Evolutionary conservation across 2,888 invertebrate genomes (phyloP).

Genomic region (Tryphoninae sp.): DNA sequence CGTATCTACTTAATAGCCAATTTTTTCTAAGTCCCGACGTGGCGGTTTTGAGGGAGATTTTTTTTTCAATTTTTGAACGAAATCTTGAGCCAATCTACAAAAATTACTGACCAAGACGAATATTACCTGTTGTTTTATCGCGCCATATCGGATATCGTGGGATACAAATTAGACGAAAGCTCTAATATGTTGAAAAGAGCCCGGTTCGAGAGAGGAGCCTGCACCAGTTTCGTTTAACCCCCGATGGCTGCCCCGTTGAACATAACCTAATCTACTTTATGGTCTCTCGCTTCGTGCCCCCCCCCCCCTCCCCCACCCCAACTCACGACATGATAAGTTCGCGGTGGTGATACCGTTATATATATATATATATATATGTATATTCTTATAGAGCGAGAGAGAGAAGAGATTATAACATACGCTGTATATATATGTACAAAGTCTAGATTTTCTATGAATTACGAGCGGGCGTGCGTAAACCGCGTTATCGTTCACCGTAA

Average conservation of each 20-base stretch:
- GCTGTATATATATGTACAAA: constrained; percentile 49
- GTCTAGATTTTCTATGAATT: constrained; percentile 74
- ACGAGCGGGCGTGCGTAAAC: constrained; percentile 73
- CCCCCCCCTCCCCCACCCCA: constrained; percentile 51
- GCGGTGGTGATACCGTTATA: constrained; percentile 44
- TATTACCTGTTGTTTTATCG: constrained; percentile 1
- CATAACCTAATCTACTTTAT: constrained; percentile 74
- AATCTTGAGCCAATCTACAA: not conserved
- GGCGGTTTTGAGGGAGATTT: not conserved
- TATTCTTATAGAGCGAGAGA: not conserved
- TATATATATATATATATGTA: constrained; percentile 18
- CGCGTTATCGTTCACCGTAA: constrained; percentile 74
- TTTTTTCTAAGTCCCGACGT: not conserved
- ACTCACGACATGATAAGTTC: constrained; percentile 69
- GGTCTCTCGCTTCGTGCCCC: constrained; percentile 62
- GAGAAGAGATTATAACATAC: not conserved
- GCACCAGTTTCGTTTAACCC: constrained; percentile 67
- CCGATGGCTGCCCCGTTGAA: constrained; percentile 65
- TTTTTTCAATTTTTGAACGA: not conserved
- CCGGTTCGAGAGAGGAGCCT: constrained; percentile 20
- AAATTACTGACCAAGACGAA: constrained; percentile 15
- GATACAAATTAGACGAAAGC: constrained; percentile 41
- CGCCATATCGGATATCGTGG: constrained; percentile 35
- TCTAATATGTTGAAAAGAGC: constrained; percentile 36
- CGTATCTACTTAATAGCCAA: not conserved